Evolutionary conservation across 2,888 invertebrate species (phyloP), one percentile per base, ranked within the genome.

Genomic region (Crossocerus cetratus): DNA sequence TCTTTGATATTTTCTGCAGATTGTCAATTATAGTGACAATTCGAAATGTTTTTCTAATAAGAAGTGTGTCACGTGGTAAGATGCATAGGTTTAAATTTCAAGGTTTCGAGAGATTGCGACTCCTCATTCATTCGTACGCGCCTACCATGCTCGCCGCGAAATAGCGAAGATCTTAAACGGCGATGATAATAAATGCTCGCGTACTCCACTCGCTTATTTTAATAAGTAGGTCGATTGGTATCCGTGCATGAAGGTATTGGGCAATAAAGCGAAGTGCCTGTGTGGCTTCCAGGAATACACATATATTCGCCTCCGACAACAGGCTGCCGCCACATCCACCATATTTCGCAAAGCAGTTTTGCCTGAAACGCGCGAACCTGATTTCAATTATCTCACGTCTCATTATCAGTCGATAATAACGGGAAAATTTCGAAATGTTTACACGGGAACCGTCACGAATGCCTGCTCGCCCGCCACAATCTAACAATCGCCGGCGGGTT

Each of bases 151-250:
- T 14, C 49, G 0, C 49, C 14, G 1, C 16, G 49, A 49, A 4
- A 49, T 49, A 14, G 4, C 13, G 13, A 14, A 49, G 49, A 49
- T 49, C 16, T 49, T 49, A 13, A 49, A 16, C 11, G 16, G 16
- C 16, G 16, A 49, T 49, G 43, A 55, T 45, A 59, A 59, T 69
- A 63, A 42, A 58, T 20, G 54, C 44, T 18, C 42, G 14, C 13
- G 32, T 42, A n/a, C 14, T 55, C 43, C 14, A 16, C 21, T 8
- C 22, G 54, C n/a, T 58, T 45, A 14, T 57, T 59, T 49, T 43
- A 45, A 59, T 55, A 73, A 71, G 59, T 73, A 44, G 73, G 65
- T 66, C 72, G 73, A 73, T 71, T 59, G 65, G 65, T 66, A 71
- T 71, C 73, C 63, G 59, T 1, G 62, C 44, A 55, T 55, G 45